Evolutionary conservation across 2,888 invertebrate species (phyloP).

Genomic region (Rhingia campestris): DNA sequence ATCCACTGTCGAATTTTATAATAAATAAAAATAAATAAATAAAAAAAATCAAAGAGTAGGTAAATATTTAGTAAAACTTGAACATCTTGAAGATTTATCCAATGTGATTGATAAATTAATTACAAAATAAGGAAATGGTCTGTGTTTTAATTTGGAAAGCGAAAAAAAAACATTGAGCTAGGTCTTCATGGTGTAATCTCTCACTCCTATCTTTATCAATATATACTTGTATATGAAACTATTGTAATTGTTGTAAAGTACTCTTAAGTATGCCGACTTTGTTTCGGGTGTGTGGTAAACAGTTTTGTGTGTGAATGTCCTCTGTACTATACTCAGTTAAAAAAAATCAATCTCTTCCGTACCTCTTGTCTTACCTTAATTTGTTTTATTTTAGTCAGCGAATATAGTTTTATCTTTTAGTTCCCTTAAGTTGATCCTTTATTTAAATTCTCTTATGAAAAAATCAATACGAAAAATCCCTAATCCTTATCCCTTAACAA

Average conservation of each 20-base stretch:
- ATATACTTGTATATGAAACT: constrained; percentile 48
- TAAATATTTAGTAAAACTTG: constrained; percentile 65
- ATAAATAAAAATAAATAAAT: constrained; percentile 11
- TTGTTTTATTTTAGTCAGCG: constrained; percentile 53
- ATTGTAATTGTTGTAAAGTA: constrained; percentile 67
- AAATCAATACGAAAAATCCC: constrained; percentile 35
- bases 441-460: constrained; percentile 43
- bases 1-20: constrained; percentile 58
- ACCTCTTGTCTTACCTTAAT: constrained; percentile 29
- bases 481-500: constrained; percentile 8
- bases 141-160: background rate
- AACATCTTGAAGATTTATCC: constrained; percentile 49
- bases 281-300: constrained; percentile 70
- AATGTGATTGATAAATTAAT: background rate
- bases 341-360: constrained; percentile 39
- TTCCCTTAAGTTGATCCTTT: constrained; percentile 55
- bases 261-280: constrained; percentile 64
- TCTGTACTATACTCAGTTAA: constrained; percentile 69
- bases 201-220: constrained; percentile 56
- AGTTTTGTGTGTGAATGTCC: constrained; percentile 72
- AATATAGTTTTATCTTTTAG: constrained; percentile 45
- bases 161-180: constrained; percentile 6
- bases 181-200: constrained; percentile 52
- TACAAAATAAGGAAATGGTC: background rate
- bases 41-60: constrained; percentile 51